phyloP scores from a whole-genome alignment of 1,140 invertebrate genomes.

The Pemphigus obesinymphae region DNA sequence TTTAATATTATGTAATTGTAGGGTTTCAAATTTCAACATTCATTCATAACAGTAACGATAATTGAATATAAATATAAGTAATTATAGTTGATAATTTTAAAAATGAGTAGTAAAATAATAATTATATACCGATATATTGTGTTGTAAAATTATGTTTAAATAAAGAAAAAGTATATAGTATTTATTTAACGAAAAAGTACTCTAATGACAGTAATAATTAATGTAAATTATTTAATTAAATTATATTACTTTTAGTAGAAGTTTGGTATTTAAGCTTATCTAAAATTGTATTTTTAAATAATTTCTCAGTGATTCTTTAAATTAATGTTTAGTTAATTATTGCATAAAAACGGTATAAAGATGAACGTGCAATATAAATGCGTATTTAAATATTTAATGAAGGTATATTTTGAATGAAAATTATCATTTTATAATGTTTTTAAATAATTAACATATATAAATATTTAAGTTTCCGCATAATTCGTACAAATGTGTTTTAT shows the following conservation, averaged over 20 bases:
- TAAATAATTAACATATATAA: not conserved
- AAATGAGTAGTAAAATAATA: too few species aligned
- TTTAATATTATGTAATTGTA: too few species aligned
- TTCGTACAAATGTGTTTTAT: too few species aligned
- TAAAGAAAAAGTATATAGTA: too few species aligned
- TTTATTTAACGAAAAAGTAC: too few species aligned
- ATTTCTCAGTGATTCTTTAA: not conserved
- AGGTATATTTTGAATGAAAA: not conserved
- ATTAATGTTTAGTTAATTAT: not conserved
- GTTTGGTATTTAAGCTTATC: not conserved
- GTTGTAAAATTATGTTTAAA: too few species aligned
- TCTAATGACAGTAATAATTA: constrained; percentile 10
- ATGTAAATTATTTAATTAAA: not conserved
- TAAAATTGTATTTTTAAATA: not conserved
- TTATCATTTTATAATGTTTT: not conserved
- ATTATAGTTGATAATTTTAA: too few species aligned
- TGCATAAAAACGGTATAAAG: not conserved
- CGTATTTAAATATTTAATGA: not conserved
- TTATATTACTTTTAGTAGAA: not conserved
- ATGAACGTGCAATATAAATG: not conserved
- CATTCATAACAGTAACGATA: too few species aligned
- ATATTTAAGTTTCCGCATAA: too few species aligned
- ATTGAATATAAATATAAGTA: too few species aligned
- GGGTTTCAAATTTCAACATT: too few species aligned
- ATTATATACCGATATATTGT: too few species aligned